Evolutionary conservation across 2,888 invertebrate species (phyloP), one percentile per base, ranked within the genome.

Genomic region (Adela reaumurella): DNA sequence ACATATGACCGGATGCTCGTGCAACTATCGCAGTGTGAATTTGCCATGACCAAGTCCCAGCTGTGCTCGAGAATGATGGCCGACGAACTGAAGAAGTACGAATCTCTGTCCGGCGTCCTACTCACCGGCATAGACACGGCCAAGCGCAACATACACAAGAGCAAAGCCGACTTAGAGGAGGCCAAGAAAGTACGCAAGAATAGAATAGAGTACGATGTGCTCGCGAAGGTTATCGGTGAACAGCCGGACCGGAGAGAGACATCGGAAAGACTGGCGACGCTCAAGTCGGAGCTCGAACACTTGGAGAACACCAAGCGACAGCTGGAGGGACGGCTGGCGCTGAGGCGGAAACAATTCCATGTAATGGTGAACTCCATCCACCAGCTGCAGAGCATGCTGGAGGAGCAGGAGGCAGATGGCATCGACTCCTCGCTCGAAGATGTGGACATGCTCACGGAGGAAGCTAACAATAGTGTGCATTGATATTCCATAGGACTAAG

Each of bases 141-240:
- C 0, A 90, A 91, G 63, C 76, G 81, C 14, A 88, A 91, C 55
- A 94, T 97, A 56, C 87, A 89, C 52, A 85, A 85, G 51, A 92
- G 91, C 51, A 94, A 96, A 71, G 72, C 81, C 6, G 92, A 92
- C 58, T 70, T 95, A 6, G 84, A 87, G 43, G 83, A 90, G 60
- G 94, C 94, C 0, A 93, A 93, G 64, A 87, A 89, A 56, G 88
- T 94, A 19, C 83, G 96, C 14, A 92, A 93, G 63, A 94, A 97
- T 65, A 84, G 92, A 59, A 89, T 91, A 74, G 95, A 96, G 65
- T 97, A 97, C 72, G 95, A 97, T 76, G 88, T 94, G 11, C 63
- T 97, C 42, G 96, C 96, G 0, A 92, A 93, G 66, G 87, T 94
- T 1, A 96, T 97, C 53, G 89, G 88, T 56, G 87, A 90, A 59